Base-by-base conservation (phyloP, 2,888 invertebrate species). In the Caradrina clavipalpis region DNA sequence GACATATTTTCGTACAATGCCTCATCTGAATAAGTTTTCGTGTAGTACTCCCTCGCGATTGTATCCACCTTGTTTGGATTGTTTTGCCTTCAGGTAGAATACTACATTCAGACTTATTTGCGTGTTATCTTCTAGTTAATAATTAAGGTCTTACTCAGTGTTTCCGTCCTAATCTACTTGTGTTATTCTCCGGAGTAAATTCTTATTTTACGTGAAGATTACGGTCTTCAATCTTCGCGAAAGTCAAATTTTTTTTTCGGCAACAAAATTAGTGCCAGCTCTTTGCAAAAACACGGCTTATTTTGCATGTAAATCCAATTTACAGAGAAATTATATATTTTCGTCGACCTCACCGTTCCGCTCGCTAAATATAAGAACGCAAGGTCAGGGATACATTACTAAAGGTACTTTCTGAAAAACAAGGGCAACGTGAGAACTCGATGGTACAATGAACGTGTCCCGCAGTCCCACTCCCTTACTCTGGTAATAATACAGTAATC, bases 1-100 rank as follows among this genome's bases (percentile, higher is more conserved):
- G 91, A 93, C 91, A 90, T 88, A 93, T 94, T 94, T 94, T 95
- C 86, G 90, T 88, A 86, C 85, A 88, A 78, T 77, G 78, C 78
- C 73, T 77, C 71, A 74, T 76, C 56, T 79, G 72, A 80, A 87
- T 87, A 87, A 86, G 83, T 88, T 88, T 82, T 86, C 76, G 77
- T 84, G 67, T 84, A 85, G 78, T 84, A 84, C 78, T 87, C 84
- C 81, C 80, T 78, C 69, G 78, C 84, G 78, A 85, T 87, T 86
- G 78, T 84, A 73, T 81, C 81, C 73, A 80, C 77, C 75, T 83
- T 85, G 78, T 85, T 87, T 84, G 73, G 80, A 73, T 73, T 85
- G 82, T 82, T 84, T 85, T 84, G 81, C 86, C 82, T 88, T 88
- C 86, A 81, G 86, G 83, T 87, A 73, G 79, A 86, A 86, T 84